Base-by-base conservation (phyloP, 2,888 invertebrate genomes). In the Drosophila kambysellisi region DNA sequence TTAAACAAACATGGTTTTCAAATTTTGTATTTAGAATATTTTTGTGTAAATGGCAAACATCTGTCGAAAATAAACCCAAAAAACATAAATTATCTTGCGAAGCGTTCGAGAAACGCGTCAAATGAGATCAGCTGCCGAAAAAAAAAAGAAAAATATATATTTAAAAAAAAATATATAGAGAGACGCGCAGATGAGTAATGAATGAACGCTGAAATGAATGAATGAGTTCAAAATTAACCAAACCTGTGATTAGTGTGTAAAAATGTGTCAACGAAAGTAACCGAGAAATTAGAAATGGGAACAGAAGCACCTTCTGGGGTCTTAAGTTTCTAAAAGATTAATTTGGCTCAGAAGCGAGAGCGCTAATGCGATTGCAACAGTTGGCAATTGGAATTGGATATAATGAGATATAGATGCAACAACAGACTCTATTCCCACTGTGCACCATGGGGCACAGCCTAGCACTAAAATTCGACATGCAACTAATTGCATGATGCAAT, bases 251-350 rank as follows among this genome's bases (percentile, higher is more conserved):
- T 81, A 79, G 73, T 70, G 51, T 53, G 41, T 52, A 20, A 64
- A 86, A 79, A 82, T 85, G 82, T 89, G 90, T 81, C 90, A 89
- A 81, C 76, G 90, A 86, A 86, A 89, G 88, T 88, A 79, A 82
- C 56, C 33, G 62, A 8, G 41, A 64, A 39, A 43, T 25, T 48
- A 20, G 62, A 77, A 73, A 68, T 52, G 60, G 50, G 75, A 66
- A 75, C 76, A 67, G 60, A 50, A 61, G 70, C 59, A 46, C 29
- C 63, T 67, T 64, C 59, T 39, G 63, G 54, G 73, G 68, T 64
- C 60, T 70, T 71, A 74, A 77, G 74, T 81, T 81, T 78, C 81
- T 77, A 78, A 57, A 67, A 69, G 66, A 64, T 63, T 60, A 68
- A 68, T 67, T 61, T 61, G 70, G 35, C 12, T 25, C 54, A 48